These are phyloP conservation scores for Hemibagrus wyckioides DNA, from an alignment of 2,113 vertebrate genomes.

Conservation along the genomic window DNA sequence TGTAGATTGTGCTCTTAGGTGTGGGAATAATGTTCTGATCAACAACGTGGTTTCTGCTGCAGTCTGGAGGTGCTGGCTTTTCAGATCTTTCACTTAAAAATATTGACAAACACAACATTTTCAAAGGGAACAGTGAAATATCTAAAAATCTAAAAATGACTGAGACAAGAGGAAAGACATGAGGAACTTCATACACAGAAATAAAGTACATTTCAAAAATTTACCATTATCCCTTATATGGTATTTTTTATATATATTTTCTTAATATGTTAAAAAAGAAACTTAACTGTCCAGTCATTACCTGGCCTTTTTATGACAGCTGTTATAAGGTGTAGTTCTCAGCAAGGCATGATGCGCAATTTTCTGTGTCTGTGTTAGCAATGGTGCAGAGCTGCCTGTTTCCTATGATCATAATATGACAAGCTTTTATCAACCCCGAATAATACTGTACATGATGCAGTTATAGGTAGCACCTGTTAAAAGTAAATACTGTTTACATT, in stretches of 20 bases:
- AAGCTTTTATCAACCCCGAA: background rate
- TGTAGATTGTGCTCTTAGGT: background rate
- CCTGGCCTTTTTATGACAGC: slow-evolving; percentile 81
- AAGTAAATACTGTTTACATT: background rate
- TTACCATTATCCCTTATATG: background rate
- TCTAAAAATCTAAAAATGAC: background rate
- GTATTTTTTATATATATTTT: background rate
- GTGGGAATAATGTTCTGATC: background rate
- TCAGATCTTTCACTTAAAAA: slow-evolving; percentile 45
- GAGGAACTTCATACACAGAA: background rate
- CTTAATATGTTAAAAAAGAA: background rate
- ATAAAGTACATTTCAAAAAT: background rate
- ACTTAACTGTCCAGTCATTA: slow-evolving; percentile 48
- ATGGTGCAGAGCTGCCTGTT: slow-evolving; percentile 75
- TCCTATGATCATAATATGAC: slow-evolving; percentile 53
- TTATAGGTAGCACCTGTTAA: background rate
- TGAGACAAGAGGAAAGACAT: background rate
- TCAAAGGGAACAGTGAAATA: background rate
- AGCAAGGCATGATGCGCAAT: slow-evolving; percentile 83
- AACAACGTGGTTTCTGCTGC: background rate
- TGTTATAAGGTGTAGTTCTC: slow-evolving; percentile 81
- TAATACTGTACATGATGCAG: background rate
- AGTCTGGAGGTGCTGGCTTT: background rate
- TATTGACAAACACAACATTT: background rate
- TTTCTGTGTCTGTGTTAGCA: slow-evolving; percentile 77